Evolutionary conservation across 2,888 invertebrate genomes (phyloP), one percentile per base, ranked within the genome.

Genomic region (Noctuana brunneofusca): DNA sequence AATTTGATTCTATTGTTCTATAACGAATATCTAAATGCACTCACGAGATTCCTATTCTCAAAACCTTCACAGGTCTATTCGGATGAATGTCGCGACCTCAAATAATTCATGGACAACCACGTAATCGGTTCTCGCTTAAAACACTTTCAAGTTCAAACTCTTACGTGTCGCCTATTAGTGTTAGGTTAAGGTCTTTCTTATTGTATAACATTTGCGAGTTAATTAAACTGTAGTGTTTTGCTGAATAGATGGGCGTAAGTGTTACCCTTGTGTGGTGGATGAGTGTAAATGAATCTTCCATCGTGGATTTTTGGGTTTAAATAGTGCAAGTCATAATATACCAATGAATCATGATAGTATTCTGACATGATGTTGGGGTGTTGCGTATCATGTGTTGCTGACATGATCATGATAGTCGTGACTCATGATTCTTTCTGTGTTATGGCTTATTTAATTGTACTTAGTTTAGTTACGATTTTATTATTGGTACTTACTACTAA

Each of bases 21-120:
- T 27, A 27, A 27, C 35, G 35, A 35, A 35, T n/a, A 12, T n/a
- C n/a, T n/a, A n/a, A 35, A 35, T 35, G 12, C 35, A 35, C 35
- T 35, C 35, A 35, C 35, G n/a, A 35, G 30, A 35, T 35, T n/a
- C 1, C 30, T 30, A n/a, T 35, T 35, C 35, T 14, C 14, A 43
- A 43, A 18, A 18, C 18, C 41, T 43, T 43, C 22, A 18, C 64
- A 50, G 63, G 38, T 14, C 8, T 48, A 48, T 22, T 22, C 48
- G 24, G 22, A 48, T 48, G 48, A 24, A 48, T 43, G 41, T 43
- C 20, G 22, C 48, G 48, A 48, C 48, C 48, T 48, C 48, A 22
- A 20, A 22, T 20, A 22, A 48, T 48, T 48, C 48, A 48, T 11
- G 48, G 20, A 22, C 48, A 22, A 12, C 22, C 22, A 16, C 20